phyloP scores from a whole-genome alignment of 2,797 vertebrate species.

The Eremophila alpestris region DNA sequence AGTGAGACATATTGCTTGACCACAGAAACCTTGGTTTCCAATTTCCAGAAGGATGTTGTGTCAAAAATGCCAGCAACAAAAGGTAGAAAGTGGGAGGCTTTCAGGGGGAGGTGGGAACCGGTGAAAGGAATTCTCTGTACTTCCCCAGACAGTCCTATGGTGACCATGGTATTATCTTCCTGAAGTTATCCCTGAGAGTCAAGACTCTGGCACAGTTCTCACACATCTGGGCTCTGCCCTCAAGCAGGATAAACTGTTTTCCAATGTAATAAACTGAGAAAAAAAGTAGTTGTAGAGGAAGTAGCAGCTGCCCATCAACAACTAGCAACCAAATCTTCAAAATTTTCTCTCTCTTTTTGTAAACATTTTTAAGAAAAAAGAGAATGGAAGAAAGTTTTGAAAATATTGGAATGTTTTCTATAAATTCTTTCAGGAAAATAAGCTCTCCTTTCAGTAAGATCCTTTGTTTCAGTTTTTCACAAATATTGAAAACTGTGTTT shows the following conservation, averaged over 20 bases:
- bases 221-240: neutral
- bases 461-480: neutral
- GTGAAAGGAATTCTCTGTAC: constrained; percentile 32
- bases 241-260: neutral
- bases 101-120: neutral
- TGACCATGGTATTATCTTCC: neutral
- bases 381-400: neutral
- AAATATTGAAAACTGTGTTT: neutral
- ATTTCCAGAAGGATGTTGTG: neutral
- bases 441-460: neutral
- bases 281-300: neutral
- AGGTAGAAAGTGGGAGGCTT: neutral
- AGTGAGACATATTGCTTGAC: neutral
- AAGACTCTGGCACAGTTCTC: neutral
- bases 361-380: neutral
- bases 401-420: neutral
- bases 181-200: neutral
- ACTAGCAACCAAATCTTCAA: neutral
- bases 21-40: constrained; percentile 11
- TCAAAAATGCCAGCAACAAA: constrained; percentile 36
- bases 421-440: neutral
- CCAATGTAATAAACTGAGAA: neutral
- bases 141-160: neutral
- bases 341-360: neutral
- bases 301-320: neutral